phyloP scores from a whole-genome alignment of 2,797 vertebrate species.

The Helostoma temminkii region DNA sequence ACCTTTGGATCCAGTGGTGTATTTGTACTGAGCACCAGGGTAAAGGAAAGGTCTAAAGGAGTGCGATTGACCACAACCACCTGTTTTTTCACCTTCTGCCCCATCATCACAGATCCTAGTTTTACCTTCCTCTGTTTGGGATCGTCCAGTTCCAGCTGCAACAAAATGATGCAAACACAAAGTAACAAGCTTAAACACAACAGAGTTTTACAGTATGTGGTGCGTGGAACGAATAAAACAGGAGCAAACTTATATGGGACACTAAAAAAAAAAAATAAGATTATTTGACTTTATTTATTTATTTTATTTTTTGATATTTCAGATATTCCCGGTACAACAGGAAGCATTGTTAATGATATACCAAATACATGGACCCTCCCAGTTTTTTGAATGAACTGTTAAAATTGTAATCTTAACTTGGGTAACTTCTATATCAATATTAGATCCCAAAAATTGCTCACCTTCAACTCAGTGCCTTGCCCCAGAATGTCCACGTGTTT shows the following conservation, averaged over 20 bases:
- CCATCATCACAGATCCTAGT: constrained; percentile 84
- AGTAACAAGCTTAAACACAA: neutral
- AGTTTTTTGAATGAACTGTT: too few species aligned
- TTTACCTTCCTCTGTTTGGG: constrained; percentile 83
- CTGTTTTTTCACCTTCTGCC: constrained; percentile 82
- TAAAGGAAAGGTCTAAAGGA: constrained; percentile 78
- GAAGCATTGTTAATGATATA: too few species aligned
- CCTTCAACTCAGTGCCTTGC: constrained; percentile 89
- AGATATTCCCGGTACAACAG: too few species aligned
- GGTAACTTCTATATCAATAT: neutral
- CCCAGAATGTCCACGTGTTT: constrained; percentile 87
- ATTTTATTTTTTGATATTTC: too few species aligned
- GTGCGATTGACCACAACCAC: constrained; percentile 89
- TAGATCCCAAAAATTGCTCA: constrained; percentile 53
- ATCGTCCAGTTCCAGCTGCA: constrained; percentile 86
- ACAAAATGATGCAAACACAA: constrained; percentile 18
- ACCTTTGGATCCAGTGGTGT: constrained; percentile 85
- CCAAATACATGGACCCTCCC: too few species aligned
- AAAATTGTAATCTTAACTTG: neutral
- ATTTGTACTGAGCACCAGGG: constrained; percentile 69
- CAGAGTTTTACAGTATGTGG: neutral
- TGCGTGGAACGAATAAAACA: too few species aligned
- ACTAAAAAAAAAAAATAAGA: neutral
- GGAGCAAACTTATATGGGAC: neutral
- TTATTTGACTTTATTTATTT: too few species aligned